Base-by-base conservation (phyloP, 30 jellyfish, hydroid and myxozoan species). In the Cassiopea andromeda region DNA sequence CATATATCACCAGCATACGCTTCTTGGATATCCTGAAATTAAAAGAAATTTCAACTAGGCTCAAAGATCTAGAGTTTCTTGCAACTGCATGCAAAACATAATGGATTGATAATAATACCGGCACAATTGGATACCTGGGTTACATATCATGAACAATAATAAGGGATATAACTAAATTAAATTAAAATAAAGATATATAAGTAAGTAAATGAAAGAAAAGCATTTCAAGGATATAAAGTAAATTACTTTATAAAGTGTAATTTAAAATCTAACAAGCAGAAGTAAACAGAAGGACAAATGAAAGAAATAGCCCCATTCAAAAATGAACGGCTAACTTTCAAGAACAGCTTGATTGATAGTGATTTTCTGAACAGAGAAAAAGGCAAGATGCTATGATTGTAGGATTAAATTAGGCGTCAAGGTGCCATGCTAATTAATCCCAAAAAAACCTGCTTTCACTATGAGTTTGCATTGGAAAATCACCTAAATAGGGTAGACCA, bases 1-100 rank as follows among this genome's bases (percentile, higher is more conserved):
- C 99, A 93, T 9, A 97, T 97, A 74, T 97, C 99, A 1, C 99
- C 99, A 61, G 99, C 99, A 61, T 84, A 73, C n/a, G 98, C 97
- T 48, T 80, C 97, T 57, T 91, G 92, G 69, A 94, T 92, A 66
- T 97, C 99, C 99, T 97, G 78, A 16, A 72, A 81, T 43, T n/a
- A 58, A 12, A 70, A 67, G 38, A 2, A 64, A 64, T 64, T 9
- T 7, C 73, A 7, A 64, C 15, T 64, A 2, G 73, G 27, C 2
- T 3, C 10, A 54, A 10, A 54, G 7, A 54, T 54, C 64, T 54
- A 54, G 64, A 3, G 12, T 54, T 27, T 27, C 38, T 27, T 27
- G 38, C 38, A 27, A 27, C 38, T 27, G 38, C 38, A 27, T 27
- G 38, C 38, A 27, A 27, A 27, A 27, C 38, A 27, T 27, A 0